These are phyloP conservation scores for Halictus quadricinctus DNA, from an alignment of 2,888 invertebrate genomes.

Conservation along the genomic window DNA sequence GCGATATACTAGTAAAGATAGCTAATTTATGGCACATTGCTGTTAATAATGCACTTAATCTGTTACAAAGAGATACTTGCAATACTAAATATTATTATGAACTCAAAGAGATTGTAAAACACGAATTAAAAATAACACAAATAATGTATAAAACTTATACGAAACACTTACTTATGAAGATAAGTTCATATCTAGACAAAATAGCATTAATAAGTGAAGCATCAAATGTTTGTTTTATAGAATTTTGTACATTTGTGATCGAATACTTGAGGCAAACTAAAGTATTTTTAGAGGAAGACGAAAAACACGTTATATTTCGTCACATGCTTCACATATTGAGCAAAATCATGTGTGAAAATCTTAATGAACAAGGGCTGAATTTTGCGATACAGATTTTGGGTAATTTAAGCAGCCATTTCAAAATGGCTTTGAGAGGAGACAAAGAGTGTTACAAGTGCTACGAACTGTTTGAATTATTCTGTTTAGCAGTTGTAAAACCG, in stretches of 20 bases:
- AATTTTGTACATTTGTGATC: constrained; percentile 54
- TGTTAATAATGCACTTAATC: constrained; percentile 29
- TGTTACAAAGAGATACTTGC: constrained; percentile 28
- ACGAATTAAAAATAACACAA: constrained; percentile 59
- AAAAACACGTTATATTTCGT: constrained; percentile 55
- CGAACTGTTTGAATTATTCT: constrained; percentile 56
- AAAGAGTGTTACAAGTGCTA: constrained; percentile 65
- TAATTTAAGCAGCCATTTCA: constrained; percentile 50
- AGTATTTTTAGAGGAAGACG: constrained; percentile 42
- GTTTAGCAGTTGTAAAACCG: constrained; percentile 59
- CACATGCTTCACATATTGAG: constrained; percentile 52
- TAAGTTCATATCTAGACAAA: constrained; percentile 56
- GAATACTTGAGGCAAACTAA: constrained; percentile 34
- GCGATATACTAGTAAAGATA: constrained; percentile 55
- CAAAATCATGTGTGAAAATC: constrained; percentile 42
- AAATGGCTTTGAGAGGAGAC: constrained; percentile 37
- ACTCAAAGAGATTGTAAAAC: constrained; percentile 51
- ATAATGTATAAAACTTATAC: constrained; percentile 40
- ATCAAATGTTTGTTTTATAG: constrained; percentile 26
- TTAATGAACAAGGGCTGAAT: constrained; percentile 25
- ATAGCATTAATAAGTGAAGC: constrained; percentile 33
- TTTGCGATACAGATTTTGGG: constrained; percentile 14
- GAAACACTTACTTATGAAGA: constrained; percentile 54
- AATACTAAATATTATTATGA: constrained; percentile 36
- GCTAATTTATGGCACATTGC: constrained; percentile 67